A percentile compares a stretch with the other conserved stretches of the same genome.
phyloP scores from a whole-genome alignment of 2,888 invertebrate species.

The Drosophila pseudotalamancana region DNA sequence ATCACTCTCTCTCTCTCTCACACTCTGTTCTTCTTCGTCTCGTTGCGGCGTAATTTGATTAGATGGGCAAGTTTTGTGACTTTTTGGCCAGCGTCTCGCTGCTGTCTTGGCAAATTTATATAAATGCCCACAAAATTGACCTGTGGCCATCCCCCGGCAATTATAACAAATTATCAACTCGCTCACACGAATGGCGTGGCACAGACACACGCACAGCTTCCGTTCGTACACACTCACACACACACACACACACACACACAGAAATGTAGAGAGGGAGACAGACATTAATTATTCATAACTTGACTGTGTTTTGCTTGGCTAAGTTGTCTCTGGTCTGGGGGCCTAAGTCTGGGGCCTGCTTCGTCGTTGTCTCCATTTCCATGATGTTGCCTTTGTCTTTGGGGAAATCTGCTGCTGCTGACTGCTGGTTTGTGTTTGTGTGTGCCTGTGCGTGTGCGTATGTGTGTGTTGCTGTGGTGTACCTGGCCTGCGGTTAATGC shows the following conservation, averaged over 20 bases:
- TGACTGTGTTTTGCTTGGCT: constrained; percentile 40
- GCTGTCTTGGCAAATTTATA: constrained; percentile 69
- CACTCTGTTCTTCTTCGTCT: not conserved
- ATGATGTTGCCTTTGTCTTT: constrained; percentile 57
- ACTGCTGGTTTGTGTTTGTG: not conserved
- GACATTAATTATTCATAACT: constrained; percentile 77
- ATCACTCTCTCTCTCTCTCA: not conserved
- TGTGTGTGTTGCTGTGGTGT: constrained; percentile 9
- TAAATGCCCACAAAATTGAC: constrained; percentile 77
- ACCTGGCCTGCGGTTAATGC: constrained; percentile 58
- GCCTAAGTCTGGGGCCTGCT: constrained; percentile 3
- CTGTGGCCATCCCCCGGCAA: constrained; percentile 73
- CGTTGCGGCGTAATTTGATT: constrained; percentile 54
- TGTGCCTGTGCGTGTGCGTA: not conserved
- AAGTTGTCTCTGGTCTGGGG: constrained; percentile 26
- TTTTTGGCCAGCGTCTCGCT: constrained; percentile 40
- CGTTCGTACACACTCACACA: constrained; percentile 1
- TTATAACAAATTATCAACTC: constrained; percentile 79
- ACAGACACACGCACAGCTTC: constrained; percentile 35
- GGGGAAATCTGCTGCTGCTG: constrained; percentile 63
- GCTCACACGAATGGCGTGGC: constrained; percentile 60
- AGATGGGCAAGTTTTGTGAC: constrained; percentile 52
- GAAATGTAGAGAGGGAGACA: constrained; percentile 45
- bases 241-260: constrained; percentile 17
- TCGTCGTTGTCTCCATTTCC: constrained; percentile 43